Evolutionary conservation across 2,888 invertebrate species (phyloP).

Genomic region (Mythimna ferrago): DNA sequence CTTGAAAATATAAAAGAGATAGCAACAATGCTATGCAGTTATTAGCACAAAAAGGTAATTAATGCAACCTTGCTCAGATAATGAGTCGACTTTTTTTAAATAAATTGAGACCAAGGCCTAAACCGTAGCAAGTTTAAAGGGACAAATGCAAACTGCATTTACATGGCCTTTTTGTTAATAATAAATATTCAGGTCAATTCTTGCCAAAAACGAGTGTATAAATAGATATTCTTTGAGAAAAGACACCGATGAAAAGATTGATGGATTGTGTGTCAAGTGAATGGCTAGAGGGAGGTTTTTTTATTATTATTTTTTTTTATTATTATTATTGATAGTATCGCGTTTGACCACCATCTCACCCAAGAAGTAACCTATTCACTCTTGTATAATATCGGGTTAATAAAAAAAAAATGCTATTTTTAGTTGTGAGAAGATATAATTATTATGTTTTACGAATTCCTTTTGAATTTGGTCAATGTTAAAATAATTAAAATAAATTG

Average conservation of each 20-base stretch:
- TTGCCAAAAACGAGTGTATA: conserved; percentile 24
- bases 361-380: too few species aligned
- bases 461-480: too few species aligned
- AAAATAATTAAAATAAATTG: too few species aligned
- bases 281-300: too few species aligned
- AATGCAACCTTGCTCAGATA: conserved; percentile 44
- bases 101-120: conserved; percentile 49
- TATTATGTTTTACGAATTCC: too few species aligned
- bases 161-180: conserved; percentile 39
- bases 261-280: neutral
- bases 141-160: conserved; percentile 29
- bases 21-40: conserved; percentile 1
- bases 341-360: too few species aligned
- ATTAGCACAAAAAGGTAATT: conserved; percentile 37
- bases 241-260: neutral
- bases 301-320: too few species aligned
- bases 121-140: conserved; percentile 23
- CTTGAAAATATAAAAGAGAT: neutral
- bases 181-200: conserved; percentile 38
- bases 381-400: too few species aligned
- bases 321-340: too few species aligned
- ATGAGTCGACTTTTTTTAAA: conserved; percentile 17
- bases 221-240: neutral
- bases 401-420: too few species aligned
- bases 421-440: too few species aligned